Conservation (phyloP, 2,888 invertebrate species). For the Mystacides longicornis region DNA sequence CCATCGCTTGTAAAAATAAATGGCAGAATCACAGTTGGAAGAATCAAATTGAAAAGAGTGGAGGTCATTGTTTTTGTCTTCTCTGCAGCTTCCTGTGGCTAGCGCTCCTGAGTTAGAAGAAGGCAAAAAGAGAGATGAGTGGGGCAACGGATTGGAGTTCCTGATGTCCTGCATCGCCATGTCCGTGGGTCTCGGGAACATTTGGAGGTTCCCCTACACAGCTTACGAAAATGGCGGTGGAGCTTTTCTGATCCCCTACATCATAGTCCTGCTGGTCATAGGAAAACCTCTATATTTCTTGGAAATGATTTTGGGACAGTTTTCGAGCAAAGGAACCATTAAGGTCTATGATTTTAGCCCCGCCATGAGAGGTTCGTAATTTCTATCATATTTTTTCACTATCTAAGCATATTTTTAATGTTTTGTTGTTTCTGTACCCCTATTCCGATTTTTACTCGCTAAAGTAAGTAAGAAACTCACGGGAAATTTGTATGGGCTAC, state of each 20-base stretch:
- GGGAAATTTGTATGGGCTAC: too few relatives aligned
- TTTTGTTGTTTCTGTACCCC: too few relatives aligned
- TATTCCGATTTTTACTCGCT: too few relatives aligned
- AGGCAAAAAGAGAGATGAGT: constrained; percentile 34
- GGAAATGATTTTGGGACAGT: constrained; percentile 67
- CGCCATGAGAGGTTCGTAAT: constrained; percentile 57
- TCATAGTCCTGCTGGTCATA: constrained; percentile 54
- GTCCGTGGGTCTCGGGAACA: constrained; percentile 61
- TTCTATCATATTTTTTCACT: neutral
- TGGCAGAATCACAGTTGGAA: neutral
- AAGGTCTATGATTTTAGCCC: constrained; percentile 59
- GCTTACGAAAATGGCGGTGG: constrained; percentile 62
- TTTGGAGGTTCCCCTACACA: constrained; percentile 60
- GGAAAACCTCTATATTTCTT: constrained; percentile 65
- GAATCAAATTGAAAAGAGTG: neutral
- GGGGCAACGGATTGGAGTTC: constrained; percentile 57
- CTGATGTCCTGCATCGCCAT: constrained; percentile 57
- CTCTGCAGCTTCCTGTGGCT: neutral
- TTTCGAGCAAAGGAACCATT: constrained; percentile 60
- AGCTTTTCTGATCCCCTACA: constrained; percentile 59
- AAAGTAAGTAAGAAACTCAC: too few relatives aligned
- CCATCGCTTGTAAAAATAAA: neutral
- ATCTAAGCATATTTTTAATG: too few relatives aligned
- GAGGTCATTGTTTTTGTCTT: neutral
- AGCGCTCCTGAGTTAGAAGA: neutral